Evolutionary conservation across 2,113 vertebrate genomes (phyloP), one percentile per base, ranked within the genome.

Genomic region (Regulus satrapa): DNA sequence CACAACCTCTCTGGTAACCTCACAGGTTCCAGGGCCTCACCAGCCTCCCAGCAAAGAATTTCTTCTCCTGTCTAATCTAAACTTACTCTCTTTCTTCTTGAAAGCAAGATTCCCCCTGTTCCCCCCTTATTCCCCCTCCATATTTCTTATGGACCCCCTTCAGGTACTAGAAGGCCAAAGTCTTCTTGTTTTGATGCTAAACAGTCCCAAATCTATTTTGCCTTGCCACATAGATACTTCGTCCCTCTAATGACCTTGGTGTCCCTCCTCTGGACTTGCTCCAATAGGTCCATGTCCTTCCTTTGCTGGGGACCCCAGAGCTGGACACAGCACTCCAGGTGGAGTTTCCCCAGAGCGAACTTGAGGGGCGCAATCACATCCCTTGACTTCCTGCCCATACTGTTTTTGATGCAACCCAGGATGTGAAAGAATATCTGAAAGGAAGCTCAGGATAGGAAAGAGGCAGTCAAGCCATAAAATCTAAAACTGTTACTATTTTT

Each of bases 211-310:
- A 16, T 48, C 25, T 46, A 29, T 48, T 31, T 52, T 75, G 54
- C n/a, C 29, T 61, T 61, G 34, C n/a, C 31, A 48, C 0, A 0
- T 4, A 41, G 25, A 40, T 15, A 18, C 62, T 54, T 31, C 40
- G 31, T 34, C 40, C 31, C 46, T 51, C 51, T 51, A 61, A 72
- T 36, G 56, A 73, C 45, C 43, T 51, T 58, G 23, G 8, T 66
- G 32, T 13, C 12, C 14, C 28, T 73, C 24, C 59, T 51, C 67
- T 68, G 54, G 40, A 68, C 25, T 68, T 46, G 11, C 20, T 68
- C 62, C 62, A 75, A 41, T n/a, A 68, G 25, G 34, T 40, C 29
- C 8, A 34, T 46, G 29, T 54, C 38, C 32, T 59, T 64, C 32
- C 31, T 45, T 12, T 64, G 31, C 25, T 61, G 12, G 46, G 46